phyloP scores from a whole-genome alignment of 2,888 invertebrate genomes.

The Strigamia crassipes region DNA sequence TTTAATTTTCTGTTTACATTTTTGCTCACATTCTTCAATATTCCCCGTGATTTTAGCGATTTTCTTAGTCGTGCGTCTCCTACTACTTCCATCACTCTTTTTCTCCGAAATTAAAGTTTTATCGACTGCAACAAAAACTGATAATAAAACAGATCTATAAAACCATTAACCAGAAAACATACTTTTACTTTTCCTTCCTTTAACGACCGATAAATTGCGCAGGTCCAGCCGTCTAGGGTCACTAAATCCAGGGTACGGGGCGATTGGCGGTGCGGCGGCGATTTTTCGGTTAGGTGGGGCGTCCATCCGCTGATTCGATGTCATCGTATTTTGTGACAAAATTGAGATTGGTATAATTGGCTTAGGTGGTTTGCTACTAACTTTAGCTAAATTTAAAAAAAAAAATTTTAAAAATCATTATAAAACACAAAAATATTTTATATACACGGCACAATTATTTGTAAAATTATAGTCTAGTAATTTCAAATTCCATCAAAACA shows the following conservation, averaged over 20 bases:
- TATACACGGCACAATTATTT: neutral
- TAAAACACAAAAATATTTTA: neutral
- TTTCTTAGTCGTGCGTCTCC: neutral
- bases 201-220: neutral
- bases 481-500: too few species aligned
- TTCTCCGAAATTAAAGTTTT: neutral
- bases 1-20: neutral
- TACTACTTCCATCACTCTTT: neutral
- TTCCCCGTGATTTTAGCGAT: slow-evolving; percentile 34
- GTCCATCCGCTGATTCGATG: neutral
- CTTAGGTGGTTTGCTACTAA: neutral
- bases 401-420: neutral
- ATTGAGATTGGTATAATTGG: slow-evolving; percentile 5
- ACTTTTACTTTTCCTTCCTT: slow-evolving; percentile 13
- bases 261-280: slow-evolving; percentile 19
- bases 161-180: neutral
- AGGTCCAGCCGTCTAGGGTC: neutral
- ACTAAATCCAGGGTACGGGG: slow-evolving; percentile 31
- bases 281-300: neutral
- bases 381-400: neutral
- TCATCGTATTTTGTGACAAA: neutral
- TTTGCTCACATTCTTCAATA: slow-evolving; percentile 36
- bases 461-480: neutral
- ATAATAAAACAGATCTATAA: neutral
- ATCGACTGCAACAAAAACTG: neutral